These are phyloP conservation scores for Thysanoteuthis rhombus DNA, from an alignment of 2,888 invertebrate genomes.

Conservation along the genomic window DNA sequence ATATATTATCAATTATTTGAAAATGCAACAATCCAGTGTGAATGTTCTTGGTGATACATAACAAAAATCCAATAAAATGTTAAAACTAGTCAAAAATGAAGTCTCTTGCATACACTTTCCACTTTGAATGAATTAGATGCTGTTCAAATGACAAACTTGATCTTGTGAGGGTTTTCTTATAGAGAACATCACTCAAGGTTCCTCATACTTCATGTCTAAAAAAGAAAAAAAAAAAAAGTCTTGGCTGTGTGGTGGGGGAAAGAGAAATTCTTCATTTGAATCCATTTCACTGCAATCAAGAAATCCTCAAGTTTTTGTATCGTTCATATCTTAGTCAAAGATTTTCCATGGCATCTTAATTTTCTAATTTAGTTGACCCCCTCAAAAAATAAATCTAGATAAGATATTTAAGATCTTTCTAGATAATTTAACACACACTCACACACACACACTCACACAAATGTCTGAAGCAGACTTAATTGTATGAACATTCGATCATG, in stretches of 20 bases:
- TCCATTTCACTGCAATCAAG: no score
- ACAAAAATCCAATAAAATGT: not conserved
- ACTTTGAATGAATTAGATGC: no score
- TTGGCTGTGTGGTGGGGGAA: not conserved
- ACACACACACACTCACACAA: no score
- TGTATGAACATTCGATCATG: not conserved
- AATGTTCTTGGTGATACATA: not conserved
- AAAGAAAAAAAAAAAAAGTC: not conserved
- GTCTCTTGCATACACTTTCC: no score
- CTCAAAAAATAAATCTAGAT: not conserved
- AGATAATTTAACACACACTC: not conserved
- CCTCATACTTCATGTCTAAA: not conserved
- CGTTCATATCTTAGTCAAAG: not conserved
- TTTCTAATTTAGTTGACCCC: no score
- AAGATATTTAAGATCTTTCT: not conserved
- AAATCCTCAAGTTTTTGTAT: no score
- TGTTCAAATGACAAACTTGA: no score
- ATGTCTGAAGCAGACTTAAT: constrained; percentile 12
- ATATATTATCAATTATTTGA: not conserved
- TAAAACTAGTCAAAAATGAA: no score
- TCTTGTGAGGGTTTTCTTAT: not conserved
- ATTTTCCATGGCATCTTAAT: not conserved
- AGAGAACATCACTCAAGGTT: not conserved
- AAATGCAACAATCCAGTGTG: not conserved
- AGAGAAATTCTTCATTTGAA: not conserved